phyloP scores from a whole-genome alignment of 35 echinoderm and acorn worm species.

The Antedon bifida region DNA sequence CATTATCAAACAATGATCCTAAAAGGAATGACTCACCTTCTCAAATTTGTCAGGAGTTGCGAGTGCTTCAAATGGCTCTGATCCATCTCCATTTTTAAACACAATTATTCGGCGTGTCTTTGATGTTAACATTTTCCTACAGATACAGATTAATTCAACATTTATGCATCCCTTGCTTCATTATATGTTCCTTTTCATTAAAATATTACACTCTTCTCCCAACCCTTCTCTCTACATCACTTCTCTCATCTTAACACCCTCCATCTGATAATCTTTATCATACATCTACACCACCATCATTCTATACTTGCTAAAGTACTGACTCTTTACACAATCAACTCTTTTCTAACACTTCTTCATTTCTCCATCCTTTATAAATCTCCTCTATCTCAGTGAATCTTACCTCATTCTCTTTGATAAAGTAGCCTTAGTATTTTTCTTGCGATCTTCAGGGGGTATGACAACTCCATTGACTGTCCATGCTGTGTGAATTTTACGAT shows the following conservation, averaged over 20 bases:
- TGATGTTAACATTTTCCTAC: slow-evolving; percentile 69
- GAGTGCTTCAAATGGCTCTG: slow-evolving; percentile 45
- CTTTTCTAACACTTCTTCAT: no score
- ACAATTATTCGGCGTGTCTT: slow-evolving; percentile 62
- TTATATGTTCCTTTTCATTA: not conserved
- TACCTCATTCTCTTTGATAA: slow-evolving; percentile 75
- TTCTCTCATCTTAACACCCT: no score
- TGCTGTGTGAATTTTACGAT: slow-evolving; percentile 65
- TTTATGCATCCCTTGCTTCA: no score
- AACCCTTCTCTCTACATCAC: no score
- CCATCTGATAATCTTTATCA: no score
- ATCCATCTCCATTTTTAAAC: slow-evolving; percentile 66
- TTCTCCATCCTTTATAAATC: no score
- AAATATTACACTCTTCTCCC: not conserved
- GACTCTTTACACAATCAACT: no score
- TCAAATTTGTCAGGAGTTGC: slow-evolving; percentile 53
- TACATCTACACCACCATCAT: no score
- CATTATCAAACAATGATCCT: no score
- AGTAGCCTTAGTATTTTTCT: slow-evolving; percentile 35
- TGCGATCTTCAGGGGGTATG: slow-evolving; percentile 41
- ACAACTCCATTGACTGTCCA: slow-evolving; percentile 91
- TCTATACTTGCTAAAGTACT: no score
- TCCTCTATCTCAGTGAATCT: no score
- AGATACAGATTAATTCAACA: not conserved
- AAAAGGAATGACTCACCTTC: no score